Conservation (phyloP, 2,888 invertebrate species). For the Exocentrus adspersus region DNA sequence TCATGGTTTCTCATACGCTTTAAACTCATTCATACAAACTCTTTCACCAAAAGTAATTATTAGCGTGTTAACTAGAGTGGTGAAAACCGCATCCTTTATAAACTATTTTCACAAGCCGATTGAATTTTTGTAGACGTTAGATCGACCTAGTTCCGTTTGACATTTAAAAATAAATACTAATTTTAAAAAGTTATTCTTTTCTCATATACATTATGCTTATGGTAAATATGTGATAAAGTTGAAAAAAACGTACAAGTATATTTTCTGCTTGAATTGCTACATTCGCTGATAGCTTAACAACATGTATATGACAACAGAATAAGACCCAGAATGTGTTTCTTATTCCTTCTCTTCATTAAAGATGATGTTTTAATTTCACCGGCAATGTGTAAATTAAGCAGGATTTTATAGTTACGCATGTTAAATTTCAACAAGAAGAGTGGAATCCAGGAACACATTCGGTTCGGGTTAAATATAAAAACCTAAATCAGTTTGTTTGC, state of each 20-base stretch:
- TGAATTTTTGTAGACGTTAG: constrained; percentile 4
- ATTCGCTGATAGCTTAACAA: background rate
- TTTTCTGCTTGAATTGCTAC: background rate
- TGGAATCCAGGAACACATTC: constrained; percentile 1
- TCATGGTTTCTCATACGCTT: background rate
- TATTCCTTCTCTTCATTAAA: background rate
- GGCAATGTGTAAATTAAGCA: background rate
- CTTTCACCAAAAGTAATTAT: constrained; percentile 5
- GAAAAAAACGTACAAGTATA: too few relatives aligned
- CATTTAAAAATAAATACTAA: constrained; percentile 10
- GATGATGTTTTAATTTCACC: background rate
- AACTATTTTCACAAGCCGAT: constrained; percentile 18
- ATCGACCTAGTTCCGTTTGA: background rate
- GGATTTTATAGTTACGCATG: background rate
- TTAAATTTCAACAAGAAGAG: background rate
- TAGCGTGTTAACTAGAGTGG: constrained; percentile 7
- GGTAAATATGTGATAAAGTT: too few relatives aligned
- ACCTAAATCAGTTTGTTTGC: background rate
- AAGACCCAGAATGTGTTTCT: background rate
- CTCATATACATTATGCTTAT: background rate
- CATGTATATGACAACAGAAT: background rate
- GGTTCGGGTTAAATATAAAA: background rate
- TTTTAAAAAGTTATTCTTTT: constrained; percentile 1
- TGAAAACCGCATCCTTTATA: constrained; percentile 13
- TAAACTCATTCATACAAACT: background rate